phyloP scores from a whole-genome alignment of 2,888 invertebrate species.

The Heliconius sara region DNA sequence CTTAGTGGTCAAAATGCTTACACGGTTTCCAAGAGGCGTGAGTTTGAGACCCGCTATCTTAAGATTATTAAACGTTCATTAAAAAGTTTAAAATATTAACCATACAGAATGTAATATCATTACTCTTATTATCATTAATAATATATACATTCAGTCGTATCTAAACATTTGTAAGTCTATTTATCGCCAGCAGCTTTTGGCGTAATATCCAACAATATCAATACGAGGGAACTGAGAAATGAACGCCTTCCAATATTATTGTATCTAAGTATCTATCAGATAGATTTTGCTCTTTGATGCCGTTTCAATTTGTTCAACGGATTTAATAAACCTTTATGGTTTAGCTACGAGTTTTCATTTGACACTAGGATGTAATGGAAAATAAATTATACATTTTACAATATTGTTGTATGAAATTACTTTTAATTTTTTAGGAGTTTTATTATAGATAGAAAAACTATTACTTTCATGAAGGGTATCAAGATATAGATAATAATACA shows the following conservation, averaged over 20 bases:
- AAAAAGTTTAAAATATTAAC: not conserved
- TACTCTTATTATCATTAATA: not conserved
- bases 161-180: constrained; percentile 50
- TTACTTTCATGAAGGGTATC: too few relatives aligned
- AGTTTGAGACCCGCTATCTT: too few relatives aligned
- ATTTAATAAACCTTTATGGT: constrained; percentile 19
- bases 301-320: constrained; percentile 31
- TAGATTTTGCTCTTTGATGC: constrained; percentile 41
- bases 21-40: too few relatives aligned
- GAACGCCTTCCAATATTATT: constrained; percentile 64
- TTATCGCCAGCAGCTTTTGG: constrained; percentile 73
- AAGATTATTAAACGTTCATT: too few relatives aligned
- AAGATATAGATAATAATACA: too few relatives aligned
- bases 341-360: constrained; percentile 2
- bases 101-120: not conserved
- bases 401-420: not conserved
- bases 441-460: not conserved
- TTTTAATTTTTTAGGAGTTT: not conserved
- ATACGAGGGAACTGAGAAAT: constrained; percentile 82
- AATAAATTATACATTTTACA: not conserved
- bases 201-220: constrained; percentile 83
- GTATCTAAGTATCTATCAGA: constrained; percentile 54
- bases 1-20: too few relatives aligned
- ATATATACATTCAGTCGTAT: constrained; percentile 19
- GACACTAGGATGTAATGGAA: not conserved